These are phyloP conservation scores for Aix galericulata DNA, from an alignment of 2,113 vertebrate genomes.

Conservation along the genomic window DNA sequence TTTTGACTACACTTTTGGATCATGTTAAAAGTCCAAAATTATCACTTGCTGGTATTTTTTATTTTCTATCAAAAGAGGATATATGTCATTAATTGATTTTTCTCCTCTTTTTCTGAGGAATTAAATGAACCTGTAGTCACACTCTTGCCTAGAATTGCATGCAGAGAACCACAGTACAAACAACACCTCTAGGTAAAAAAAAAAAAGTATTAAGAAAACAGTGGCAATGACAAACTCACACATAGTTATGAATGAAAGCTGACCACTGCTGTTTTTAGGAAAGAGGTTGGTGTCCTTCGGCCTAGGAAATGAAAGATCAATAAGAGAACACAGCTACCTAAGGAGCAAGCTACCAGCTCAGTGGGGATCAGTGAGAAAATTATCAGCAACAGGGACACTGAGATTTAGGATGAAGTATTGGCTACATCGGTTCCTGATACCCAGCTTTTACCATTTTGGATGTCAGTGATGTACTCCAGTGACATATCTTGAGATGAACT, in stretches of 20 bases:
- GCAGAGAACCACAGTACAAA: neutral
- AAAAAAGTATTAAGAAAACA: neutral
- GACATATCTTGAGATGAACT: fast-evolving
- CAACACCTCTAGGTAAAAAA: neutral
- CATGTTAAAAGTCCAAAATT: neutral
- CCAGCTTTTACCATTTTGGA: neutral
- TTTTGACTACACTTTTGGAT: neutral
- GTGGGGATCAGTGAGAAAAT: neutral
- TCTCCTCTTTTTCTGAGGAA: neutral
- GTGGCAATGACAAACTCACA: neutral
- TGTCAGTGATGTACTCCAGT: neutral
- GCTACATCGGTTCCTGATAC: neutral
- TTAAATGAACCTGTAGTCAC: neutral
- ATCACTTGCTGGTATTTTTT: neutral
- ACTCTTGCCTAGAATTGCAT: constrained; percentile 44
- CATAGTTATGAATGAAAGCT: neutral
- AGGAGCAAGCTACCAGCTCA: neutral
- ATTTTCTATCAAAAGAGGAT: neutral
- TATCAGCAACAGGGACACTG: neutral
- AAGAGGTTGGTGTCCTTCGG: fast-evolving
- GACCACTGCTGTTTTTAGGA: neutral
- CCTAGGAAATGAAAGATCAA: neutral
- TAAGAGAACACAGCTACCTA: neutral
- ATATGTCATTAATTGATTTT: neutral
- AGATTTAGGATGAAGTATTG: neutral